Base-by-base conservation (phyloP, 2,888 invertebrate genomes). In the Tetragonula carbonaria region DNA sequence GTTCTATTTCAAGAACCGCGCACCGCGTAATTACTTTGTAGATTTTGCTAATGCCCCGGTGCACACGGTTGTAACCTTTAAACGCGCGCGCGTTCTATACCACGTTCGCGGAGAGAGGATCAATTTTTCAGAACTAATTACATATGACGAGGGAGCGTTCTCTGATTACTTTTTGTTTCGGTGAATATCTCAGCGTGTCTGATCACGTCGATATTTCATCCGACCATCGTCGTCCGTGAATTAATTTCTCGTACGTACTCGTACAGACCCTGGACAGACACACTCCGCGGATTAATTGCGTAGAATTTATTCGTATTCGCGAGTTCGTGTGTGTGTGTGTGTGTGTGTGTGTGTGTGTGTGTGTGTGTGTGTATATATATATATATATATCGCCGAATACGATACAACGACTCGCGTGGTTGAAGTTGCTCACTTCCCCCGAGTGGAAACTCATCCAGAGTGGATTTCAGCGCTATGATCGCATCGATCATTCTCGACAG, bases 21-120 rank as follows among this genome's bases (percentile, higher is more conserved):
- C 28, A 4, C 72, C 38, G 4, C 53, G 73, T 55, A 77, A 77
- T 77, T 72, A 65, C 63, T 77, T 72, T 53, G 73, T 62, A 77
- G 63, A 72, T 77, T 72, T 72, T 53, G 73, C 14, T 77, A 77
- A 72, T 63, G 13, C 23, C 23, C 23, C 23, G 14, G 28, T 50
- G 18, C 4, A 38, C 51, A 33, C 5, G 18, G 51, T 65, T 68
- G 21, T 57, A 68, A 50, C 55, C 21, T 23, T 70, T 33, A 28
- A 59, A 50, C 55, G 18, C 28, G 16, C 4, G 2, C 23, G 38
- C 38, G 38, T 6, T 38, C 4, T 28, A 28, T 38, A 38, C 38
- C 38, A 38, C 38, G 38, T 38, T 38, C 38, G 16, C 62, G 23
- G n/a, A 21, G 21, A 4, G 45, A 18, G 53, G 23, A 72, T 63